Percentiles rank a stretch among this genome's conserved stretches.
These are phyloP conservation scores for Suricata suricatta DNA, from an alignment of 2,113 vertebrate species.

Conservation along the genomic window DNA sequence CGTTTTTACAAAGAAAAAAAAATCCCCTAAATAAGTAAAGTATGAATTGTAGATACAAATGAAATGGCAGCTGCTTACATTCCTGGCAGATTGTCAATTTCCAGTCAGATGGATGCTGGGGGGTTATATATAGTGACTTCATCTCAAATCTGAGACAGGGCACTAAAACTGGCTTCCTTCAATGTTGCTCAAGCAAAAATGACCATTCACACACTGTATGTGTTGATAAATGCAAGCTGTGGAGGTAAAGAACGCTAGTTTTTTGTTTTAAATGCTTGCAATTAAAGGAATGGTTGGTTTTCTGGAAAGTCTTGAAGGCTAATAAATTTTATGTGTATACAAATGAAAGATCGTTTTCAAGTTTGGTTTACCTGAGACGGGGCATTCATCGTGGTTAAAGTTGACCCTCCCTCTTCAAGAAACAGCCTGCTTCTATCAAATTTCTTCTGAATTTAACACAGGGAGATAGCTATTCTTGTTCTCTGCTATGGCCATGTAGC, in stretches of 20 bases:
- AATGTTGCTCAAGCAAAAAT: background rate
- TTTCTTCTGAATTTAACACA: background rate
- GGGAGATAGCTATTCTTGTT: background rate
- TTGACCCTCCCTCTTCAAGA: background rate
- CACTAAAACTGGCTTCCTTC: background rate
- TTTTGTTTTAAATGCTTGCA: background rate
- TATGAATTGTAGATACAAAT: conserved; percentile 3
- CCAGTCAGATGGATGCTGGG: background rate
- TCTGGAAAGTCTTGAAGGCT: conserved; percentile 3
- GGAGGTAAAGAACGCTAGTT: background rate
- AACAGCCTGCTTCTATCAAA: background rate
- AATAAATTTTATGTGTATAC: background rate
- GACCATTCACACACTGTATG: background rate
- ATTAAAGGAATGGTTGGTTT: conserved; percentile 6
- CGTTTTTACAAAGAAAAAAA: conserved; percentile 39
- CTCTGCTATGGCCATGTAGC: background rate
- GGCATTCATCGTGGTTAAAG: background rate
- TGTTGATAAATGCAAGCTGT: background rate
- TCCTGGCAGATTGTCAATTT: background rate
- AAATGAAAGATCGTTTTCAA: conserved; percentile 4
- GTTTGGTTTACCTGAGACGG: background rate
- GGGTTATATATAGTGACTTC: background rate
- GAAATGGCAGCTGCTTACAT: conserved; percentile 13
- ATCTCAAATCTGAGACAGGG: background rate
- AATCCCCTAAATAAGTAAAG: conserved; percentile 41